These are phyloP conservation scores for Sesia bembeciformis DNA, from an alignment of 2,888 invertebrate genomes.

Conservation along the genomic window DNA sequence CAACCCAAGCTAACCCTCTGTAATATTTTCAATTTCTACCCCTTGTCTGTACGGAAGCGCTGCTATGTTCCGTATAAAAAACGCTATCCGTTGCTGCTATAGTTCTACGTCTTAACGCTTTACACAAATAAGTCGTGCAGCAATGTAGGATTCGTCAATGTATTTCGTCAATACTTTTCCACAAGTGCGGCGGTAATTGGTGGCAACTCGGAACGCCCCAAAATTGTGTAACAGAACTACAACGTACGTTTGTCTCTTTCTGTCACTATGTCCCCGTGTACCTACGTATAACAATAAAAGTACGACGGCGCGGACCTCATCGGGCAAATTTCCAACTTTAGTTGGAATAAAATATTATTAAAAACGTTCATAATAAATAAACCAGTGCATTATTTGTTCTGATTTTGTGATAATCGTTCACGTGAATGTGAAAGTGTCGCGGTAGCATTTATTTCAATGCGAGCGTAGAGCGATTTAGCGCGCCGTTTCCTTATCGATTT, in stretches of 20 bases:
- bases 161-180: too few relatives aligned
- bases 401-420: constrained; percentile 20
- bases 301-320: constrained; percentile 15
- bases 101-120: too few relatives aligned
- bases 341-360: constrained; percentile 1
- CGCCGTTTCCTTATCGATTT: constrained; percentile 70
- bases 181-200: too few relatives aligned
- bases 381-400: constrained; percentile 5
- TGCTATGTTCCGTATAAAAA: too few relatives aligned
- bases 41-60: too few relatives aligned
- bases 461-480: constrained; percentile 47
- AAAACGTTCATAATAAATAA: constrained; percentile 9
- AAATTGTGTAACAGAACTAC: constrained; percentile 27
- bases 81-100: too few relatives aligned
- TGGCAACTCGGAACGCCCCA: constrained; percentile 35
- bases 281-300: constrained; percentile 23
- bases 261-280: constrained; percentile 18
- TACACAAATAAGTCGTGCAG: too few relatives aligned
- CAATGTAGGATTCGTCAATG: too few relatives aligned
- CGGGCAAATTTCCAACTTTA: constrained; percentile 11
- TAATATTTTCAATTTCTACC: too few relatives aligned
- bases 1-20: too few relatives aligned
- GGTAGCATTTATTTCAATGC: constrained; percentile 39
- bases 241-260: constrained; percentile 49
- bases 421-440: constrained; percentile 35